Conservation (phyloP, 2,888 invertebrate species). For the Thecophora atra region DNA sequence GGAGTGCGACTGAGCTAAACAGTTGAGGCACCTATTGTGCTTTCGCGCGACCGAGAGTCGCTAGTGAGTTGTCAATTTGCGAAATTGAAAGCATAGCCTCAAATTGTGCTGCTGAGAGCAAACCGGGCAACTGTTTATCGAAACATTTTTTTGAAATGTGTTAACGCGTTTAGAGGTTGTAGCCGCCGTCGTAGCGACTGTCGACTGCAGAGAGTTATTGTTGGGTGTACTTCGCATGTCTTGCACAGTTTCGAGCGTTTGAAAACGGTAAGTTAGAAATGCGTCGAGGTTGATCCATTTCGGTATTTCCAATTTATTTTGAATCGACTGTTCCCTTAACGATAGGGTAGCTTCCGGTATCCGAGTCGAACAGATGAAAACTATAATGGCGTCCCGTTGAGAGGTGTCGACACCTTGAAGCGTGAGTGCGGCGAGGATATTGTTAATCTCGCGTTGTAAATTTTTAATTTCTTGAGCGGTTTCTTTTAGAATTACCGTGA, state of each 20-base stretch:
- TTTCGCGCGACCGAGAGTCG: no score
- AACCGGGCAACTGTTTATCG: no score
- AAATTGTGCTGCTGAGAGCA: no score
- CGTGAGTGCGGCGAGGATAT: constrained; percentile 5
- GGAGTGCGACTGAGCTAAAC: no score
- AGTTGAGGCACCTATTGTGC: no score
- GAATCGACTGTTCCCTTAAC: constrained; percentile 10
- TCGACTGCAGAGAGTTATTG: no score
- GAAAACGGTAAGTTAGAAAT: constrained; percentile 8
- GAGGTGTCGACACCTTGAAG: background rate
- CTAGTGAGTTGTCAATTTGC: no score
- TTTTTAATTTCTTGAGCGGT: background rate
- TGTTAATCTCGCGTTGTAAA: constrained; percentile 25
- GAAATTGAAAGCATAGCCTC: no score
- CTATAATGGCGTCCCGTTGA: constrained; percentile 1
- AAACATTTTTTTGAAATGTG: no score
- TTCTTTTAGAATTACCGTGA: background rate
- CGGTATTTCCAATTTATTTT: background rate
- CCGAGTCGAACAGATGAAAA: background rate
- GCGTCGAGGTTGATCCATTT: background rate
- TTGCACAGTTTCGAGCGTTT: constrained; percentile 12
- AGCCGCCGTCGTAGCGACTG: no score
- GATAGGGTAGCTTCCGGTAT: background rate
- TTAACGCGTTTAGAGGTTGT: no score
- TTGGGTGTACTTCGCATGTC: background rate